phyloP scores from a whole-genome alignment of 2,113 vertebrate species.

The Dipodomys spectabilis region DNA sequence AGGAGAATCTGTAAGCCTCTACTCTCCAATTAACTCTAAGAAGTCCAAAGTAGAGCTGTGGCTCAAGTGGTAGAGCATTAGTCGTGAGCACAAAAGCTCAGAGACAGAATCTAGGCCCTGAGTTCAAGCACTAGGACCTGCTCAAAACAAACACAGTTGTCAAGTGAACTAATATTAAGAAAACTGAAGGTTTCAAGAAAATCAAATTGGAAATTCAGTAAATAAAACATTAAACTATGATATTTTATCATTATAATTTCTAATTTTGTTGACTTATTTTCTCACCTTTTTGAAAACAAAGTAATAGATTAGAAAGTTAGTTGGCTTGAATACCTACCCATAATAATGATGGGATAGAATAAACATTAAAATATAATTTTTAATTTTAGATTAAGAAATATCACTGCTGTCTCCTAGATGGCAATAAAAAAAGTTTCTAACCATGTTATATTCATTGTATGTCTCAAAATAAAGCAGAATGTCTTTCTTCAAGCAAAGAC shows the following conservation, averaged over 20 bases:
- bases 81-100: no score
- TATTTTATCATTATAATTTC: constrained; percentile 42
- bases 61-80: no score
- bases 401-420: neutral
- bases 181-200: constrained; percentile 6
- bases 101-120: no score
- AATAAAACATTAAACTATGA: constrained; percentile 5
- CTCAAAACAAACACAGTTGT: neutral
- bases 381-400: constrained; percentile 42
- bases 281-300: constrained; percentile 27
- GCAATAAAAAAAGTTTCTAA: constrained; percentile 45
- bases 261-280: constrained; percentile 42
- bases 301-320: constrained; percentile 15
- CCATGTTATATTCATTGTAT: constrained; percentile 10
- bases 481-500: neutral
- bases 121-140: no score
- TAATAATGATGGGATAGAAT: constrained; percentile 20
- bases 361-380: constrained; percentile 58
- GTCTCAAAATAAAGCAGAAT: constrained; percentile 53
- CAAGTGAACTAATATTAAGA: constrained; percentile 19
- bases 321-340: neutral
- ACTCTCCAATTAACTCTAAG: no score
- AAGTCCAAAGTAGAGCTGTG: no score
- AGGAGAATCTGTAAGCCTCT: no score
- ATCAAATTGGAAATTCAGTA: constrained; percentile 15